Percentiles rank a stretch among this genome's conserved stretches.
phyloP scores from a whole-genome alignment of 2,113 vertebrate genomes.

The Platysteira castanea region DNA sequence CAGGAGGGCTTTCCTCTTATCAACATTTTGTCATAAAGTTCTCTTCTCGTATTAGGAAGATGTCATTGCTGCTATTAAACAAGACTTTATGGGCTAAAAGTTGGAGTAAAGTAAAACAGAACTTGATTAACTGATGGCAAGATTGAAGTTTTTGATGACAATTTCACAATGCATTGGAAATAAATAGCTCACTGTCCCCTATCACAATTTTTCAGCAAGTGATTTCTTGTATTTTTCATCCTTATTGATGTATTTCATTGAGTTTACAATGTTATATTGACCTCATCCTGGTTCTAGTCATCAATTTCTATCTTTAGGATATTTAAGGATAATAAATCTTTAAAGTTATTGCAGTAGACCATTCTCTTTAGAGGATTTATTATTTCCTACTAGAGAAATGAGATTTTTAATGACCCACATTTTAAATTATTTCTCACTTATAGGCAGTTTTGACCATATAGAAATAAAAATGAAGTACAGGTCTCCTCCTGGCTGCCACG shows the following conservation, averaged over 20 bases:
- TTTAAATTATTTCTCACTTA: slow-evolving; percentile 39
- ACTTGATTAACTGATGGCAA: neutral
- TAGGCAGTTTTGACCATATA: neutral
- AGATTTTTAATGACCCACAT: slow-evolving; percentile 7
- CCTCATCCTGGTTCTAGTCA: slow-evolving; percentile 19
- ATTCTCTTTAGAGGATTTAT: slow-evolving; percentile 37
- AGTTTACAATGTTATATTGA: slow-evolving; percentile 50
- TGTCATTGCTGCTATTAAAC: neutral
- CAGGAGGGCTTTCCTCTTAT: neutral
- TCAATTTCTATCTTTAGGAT: slow-evolving; percentile 1
- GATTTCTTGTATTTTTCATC: neutral
- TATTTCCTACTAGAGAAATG: neutral
- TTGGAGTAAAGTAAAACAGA: neutral
- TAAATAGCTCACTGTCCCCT: neutral
- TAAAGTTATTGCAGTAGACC: neutral
- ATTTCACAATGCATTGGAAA: neutral
- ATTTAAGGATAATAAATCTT: slow-evolving; percentile 34
- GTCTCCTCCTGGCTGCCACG: neutral
- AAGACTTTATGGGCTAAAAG: neutral
- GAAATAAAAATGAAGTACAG: slow-evolving; percentile 11
- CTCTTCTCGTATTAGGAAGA: neutral
- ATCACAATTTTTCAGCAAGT: neutral
- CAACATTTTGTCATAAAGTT: neutral
- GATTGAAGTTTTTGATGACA: neutral
- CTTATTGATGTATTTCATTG: neutral